Evolutionary conservation across 2,888 invertebrate genomes (phyloP).

Genomic region (Scaptomyza polygonia): DNA sequence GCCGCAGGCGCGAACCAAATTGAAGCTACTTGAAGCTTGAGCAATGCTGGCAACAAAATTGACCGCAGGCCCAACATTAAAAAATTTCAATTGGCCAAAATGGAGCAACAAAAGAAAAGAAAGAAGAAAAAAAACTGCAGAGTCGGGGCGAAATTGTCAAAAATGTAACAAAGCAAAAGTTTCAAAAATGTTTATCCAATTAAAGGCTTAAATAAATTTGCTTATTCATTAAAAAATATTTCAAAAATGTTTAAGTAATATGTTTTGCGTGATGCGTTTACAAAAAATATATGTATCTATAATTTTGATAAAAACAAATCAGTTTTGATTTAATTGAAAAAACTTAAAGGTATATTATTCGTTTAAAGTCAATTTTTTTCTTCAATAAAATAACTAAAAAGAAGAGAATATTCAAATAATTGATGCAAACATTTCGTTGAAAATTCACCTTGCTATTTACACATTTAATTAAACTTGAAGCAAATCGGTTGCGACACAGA

Average conservation of each 20-base stretch:
- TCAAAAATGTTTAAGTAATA: too few species aligned
- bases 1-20: constrained; percentile 44
- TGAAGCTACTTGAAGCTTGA: constrained; percentile 50
- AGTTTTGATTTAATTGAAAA: too few species aligned
- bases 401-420: too few species aligned
- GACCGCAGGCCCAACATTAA: constrained; percentile 32
- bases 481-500: constrained; percentile 28
- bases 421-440: too few species aligned
- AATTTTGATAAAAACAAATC: too few species aligned
- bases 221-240: constrained; percentile 7
- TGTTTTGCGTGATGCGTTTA: too few species aligned
- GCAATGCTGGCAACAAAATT: constrained; percentile 40
- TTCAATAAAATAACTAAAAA: too few species aligned
- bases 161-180: constrained; percentile 12
- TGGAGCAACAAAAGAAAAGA: neutral
- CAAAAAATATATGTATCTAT: too few species aligned
- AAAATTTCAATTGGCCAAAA: constrained; percentile 39
- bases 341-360: too few species aligned
- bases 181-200: neutral
- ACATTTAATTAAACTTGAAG: constrained; percentile 43
- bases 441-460: constrained; percentile 2
- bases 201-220: constrained; percentile 4
- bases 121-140: constrained; percentile 6
- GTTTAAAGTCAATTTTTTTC: too few species aligned
- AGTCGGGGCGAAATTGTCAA: constrained; percentile 11